Percentiles rank a stretch among this genome's conserved stretches.
Conservation (phyloP, 1,140 invertebrate genomes). For the Holcopasites calliopsidis region DNA sequence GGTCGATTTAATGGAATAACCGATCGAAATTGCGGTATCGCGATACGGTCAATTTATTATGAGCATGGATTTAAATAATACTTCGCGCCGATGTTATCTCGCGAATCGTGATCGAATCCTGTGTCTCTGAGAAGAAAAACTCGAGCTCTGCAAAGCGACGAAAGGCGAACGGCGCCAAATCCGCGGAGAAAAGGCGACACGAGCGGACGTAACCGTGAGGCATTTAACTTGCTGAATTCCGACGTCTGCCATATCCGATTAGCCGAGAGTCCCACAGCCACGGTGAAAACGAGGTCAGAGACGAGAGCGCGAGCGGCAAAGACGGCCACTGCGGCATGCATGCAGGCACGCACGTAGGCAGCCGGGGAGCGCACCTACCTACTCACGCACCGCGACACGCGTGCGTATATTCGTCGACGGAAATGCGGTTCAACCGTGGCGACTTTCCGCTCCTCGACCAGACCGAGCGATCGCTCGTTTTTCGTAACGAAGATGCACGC, state of each 20-base stretch:
- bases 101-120: too few relatives aligned
- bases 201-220: constrained; percentile 15
- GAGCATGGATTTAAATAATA: too few relatives aligned
- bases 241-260: constrained; percentile 43
- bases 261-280: constrained; percentile 23
- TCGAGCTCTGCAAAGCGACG: too few relatives aligned
- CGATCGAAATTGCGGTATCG: too few relatives aligned
- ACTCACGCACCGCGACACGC: not conserved
- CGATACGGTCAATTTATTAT: too few relatives aligned
- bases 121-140: too few relatives aligned
- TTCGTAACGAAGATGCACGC: constrained; percentile 17
- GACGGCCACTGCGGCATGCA: constrained; percentile 10
- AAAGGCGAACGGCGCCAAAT: not conserved
- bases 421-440: constrained; percentile 27
- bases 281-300: constrained; percentile 47
- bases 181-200: not conserved
- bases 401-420: constrained; percentile 21
- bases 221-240: constrained; percentile 30
- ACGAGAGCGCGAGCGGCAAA: constrained; percentile 36
- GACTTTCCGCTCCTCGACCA: constrained; percentile 7
- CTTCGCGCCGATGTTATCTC: too few relatives aligned
- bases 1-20: too few relatives aligned
- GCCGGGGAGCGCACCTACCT: not conserved
- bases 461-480: constrained; percentile 21
- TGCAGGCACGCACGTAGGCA: not conserved